Conservation (phyloP, 2,113 vertebrate species). For the Apaloderma vittatum region DNA sequence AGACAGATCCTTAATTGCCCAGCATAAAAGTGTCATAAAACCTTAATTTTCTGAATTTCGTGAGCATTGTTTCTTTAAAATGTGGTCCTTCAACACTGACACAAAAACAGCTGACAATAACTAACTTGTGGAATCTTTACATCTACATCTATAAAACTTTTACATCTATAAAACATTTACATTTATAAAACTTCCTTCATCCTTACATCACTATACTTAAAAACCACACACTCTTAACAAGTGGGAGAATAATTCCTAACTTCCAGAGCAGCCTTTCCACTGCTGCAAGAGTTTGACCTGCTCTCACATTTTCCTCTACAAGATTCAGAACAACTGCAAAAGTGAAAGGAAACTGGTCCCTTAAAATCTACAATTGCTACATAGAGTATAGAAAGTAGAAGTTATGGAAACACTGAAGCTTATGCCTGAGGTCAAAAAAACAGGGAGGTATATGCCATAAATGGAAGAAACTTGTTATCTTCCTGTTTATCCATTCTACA, state of each 20-base stretch:
- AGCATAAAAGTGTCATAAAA: background rate
- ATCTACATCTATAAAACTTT: background rate
- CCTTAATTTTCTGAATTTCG: background rate
- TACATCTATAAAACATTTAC: too few species aligned
- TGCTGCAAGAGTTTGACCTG: background rate
- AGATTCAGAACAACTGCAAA: background rate
- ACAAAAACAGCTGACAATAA: background rate
- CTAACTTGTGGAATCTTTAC: background rate
- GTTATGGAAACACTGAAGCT: background rate
- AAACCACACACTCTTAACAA: background rate
- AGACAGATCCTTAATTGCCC: background rate
- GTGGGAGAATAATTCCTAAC: background rate
- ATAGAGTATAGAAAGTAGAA: background rate
- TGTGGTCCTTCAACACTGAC: background rate
- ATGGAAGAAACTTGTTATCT: background rate
- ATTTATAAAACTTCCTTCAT: background rate
- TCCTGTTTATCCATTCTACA: background rate
- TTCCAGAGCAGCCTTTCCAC: background rate
- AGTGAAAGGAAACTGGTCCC: background rate
- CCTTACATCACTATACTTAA: background rate
- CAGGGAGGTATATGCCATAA: background rate
- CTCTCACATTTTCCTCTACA: background rate
- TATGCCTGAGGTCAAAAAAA: background rate
- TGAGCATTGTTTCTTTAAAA: background rate
- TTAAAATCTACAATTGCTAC: background rate